Conservation (phyloP, 2,113 vertebrate genomes). For the Glaucomys volans region DNA sequence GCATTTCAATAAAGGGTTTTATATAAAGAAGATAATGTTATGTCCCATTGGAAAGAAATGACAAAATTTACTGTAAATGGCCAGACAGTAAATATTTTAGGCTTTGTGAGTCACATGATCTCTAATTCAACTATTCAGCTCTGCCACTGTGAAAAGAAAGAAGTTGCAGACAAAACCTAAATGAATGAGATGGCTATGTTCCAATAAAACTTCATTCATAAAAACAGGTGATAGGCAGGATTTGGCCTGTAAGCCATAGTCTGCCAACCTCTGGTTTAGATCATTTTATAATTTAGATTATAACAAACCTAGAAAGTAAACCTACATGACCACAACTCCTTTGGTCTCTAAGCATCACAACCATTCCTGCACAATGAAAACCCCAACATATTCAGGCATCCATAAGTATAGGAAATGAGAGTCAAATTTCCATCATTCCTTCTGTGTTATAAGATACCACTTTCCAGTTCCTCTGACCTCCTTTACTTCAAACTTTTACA, state of each 20-base stretch:
- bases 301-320: constrained; percentile 39
- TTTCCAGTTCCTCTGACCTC: not conserved
- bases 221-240: not conserved
- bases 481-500: not conserved
- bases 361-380: constrained; percentile 8
- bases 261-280: not conserved
- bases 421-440: not conserved
- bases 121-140: not conserved
- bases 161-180: not conserved
- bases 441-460: not conserved
- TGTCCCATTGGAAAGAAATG: constrained; percentile 3
- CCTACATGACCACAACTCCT: not conserved
- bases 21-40: constrained; percentile 20
- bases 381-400: not conserved
- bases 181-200: not conserved
- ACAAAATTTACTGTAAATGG: not conserved
- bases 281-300: not conserved
- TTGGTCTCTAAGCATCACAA: not conserved
- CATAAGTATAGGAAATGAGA: not conserved
- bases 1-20: constrained; percentile 16
- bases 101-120: not conserved
- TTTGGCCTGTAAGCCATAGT: not conserved
- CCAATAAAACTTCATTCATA: constrained; percentile 24
- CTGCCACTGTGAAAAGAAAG: not conserved
- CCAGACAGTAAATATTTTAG: not conserved